Evolutionary conservation across 2,113 vertebrate species (phyloP), one percentile per base, ranked within the genome.

Genomic region (Panurus biarmicus): DNA sequence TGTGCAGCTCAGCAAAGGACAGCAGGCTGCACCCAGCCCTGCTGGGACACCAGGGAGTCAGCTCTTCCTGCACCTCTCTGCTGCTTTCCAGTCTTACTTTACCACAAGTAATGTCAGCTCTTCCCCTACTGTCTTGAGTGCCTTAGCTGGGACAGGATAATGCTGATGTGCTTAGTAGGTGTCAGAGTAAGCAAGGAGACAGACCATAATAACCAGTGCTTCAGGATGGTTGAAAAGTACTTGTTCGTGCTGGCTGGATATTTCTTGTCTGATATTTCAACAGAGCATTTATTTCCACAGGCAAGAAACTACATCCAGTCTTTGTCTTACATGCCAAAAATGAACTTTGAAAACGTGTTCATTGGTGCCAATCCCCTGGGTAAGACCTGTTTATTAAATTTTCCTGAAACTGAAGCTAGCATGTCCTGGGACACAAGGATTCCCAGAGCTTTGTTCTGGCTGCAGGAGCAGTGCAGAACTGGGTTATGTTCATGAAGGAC

Each of bases 231-330:
- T 88, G 45, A 84, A 26, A 47, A 70, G 54, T 56, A 10, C 45
- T 84, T 54, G 51, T 16, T 89, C n/a, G 69, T 57, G n/a, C 36
- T 79, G 64, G 21, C 66, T 92, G 62, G 64, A 26, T 66, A 14
- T n/a, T n/a, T n/a, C n/a, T 66, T 74, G 56, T 51, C 1, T 76
- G 54, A 4, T 60, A n/a, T 35, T 91, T 96, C 88, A 96, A 95
- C 64, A 35, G 89, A 93, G 62, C 42, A 7, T 93, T 96, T 97
- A 11, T 97, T 96, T 95, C 89, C 71, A 78, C 98, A 99, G 99
- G 99, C 99, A 31, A 98, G 99, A 96, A 99, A 99, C 98, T 99
- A 99, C 97, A 99, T 99, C 61, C 99, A 99, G 95, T 99, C 99
- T 67, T 97, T 99, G 96, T 97, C 98, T 62, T 98, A 99, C 70